phyloP scores from a whole-genome alignment of 2,797 vertebrate species.

The Melanotaenia maccullochi region DNA sequence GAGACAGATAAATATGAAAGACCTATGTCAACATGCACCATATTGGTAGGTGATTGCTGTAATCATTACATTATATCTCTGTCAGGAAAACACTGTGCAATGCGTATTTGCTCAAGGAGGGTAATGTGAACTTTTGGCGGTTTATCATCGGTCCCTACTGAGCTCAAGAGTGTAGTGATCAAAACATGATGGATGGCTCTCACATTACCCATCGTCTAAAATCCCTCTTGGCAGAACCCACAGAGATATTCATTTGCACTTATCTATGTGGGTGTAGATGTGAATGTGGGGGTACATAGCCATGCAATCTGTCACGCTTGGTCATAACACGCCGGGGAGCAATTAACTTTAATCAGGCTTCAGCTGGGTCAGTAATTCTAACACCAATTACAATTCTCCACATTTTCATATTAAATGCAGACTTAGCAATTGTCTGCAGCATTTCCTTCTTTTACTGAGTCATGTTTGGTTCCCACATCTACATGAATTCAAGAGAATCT shows the following conservation, averaged over 20 bases:
- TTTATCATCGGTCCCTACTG: conserved; percentile 51
- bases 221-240: conserved; percentile 52
- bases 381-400: conserved; percentile 64
- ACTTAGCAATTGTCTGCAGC: conserved; percentile 1
- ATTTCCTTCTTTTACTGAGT: not conserved
- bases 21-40: not conserved
- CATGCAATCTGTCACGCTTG: conserved; percentile 62
- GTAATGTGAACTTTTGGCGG: conserved; percentile 32
- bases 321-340: conserved; percentile 59
- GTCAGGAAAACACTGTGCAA: conserved; percentile 5
- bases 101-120: conserved; percentile 11
- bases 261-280: conserved; percentile 37
- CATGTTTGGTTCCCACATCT: not conserved
- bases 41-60: conserved; percentile 25
- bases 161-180: conserved; percentile 61
- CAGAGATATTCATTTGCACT: conserved; percentile 54
- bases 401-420: conserved; percentile 45
- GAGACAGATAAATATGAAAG: conserved; percentile 7
- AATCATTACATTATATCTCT: conserved; percentile 26
- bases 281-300: conserved; percentile 38
- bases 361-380: conserved; percentile 63
- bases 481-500: too few species aligned
- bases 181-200: conserved; percentile 70
- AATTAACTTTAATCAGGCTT: conserved; percentile 74
- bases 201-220: conserved; percentile 52